Evolutionary conservation across 23 tunicate genomes (phyloP).

Genomic region (Trididemnum miniatum): DNA sequence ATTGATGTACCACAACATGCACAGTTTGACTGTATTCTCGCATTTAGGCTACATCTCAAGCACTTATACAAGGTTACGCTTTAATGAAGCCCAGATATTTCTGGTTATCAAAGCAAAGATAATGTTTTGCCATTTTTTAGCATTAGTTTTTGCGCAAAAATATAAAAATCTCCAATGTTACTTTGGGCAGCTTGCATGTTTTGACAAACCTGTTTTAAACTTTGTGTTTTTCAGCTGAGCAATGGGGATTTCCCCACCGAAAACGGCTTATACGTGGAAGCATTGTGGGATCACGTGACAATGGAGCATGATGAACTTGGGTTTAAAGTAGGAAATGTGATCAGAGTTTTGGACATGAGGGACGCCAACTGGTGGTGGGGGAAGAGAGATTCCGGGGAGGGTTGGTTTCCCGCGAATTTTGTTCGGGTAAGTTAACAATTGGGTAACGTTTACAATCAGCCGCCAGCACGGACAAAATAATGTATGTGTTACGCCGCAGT

Average conservation of each 20-base stretch:
- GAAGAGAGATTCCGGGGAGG: conserved; percentile 54
- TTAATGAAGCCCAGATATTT: too few species aligned
- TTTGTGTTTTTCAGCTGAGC: background rate
- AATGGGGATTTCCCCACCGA: conserved; percentile 34
- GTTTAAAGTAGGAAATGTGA: conserved; percentile 89
- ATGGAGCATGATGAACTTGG: conserved; percentile 85
- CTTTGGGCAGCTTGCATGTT: too few species aligned
- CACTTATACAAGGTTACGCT: too few species aligned
- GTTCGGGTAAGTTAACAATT: conserved; percentile 81
- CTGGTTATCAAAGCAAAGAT: too few species aligned
- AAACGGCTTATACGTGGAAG: conserved; percentile 63
- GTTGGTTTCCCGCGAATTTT: conserved; percentile 89
- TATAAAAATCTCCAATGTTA: too few species aligned
- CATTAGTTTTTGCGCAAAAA: too few species aligned
- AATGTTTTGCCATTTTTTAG: background rate
- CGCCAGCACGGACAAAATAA: too few species aligned
- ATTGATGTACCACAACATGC: too few species aligned
- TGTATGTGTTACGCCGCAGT: too few species aligned
- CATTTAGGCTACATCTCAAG: too few species aligned
- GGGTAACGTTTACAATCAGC: too few species aligned
- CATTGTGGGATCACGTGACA: conserved; percentile 94
- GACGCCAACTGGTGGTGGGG: conserved; percentile 99
- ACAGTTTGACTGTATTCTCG: too few species aligned
- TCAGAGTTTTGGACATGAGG: conserved; percentile 59
- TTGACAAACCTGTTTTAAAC: background rate